Conservation (phyloP, 2,888 invertebrate genomes). For the Ormyrus nitidulus region DNA sequence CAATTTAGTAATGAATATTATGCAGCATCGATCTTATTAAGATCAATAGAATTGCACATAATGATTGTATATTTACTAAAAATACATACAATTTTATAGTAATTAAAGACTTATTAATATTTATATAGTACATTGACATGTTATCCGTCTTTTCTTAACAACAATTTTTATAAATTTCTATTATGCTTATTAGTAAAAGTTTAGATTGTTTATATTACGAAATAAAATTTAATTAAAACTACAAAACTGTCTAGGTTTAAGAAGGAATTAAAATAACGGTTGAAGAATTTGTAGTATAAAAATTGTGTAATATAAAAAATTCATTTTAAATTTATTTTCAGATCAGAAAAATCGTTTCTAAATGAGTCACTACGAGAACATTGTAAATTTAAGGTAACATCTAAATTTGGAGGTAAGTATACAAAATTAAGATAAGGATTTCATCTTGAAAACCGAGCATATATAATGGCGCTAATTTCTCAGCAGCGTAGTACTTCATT, state of each 20-base stretch:
- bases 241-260: too few relatives aligned
- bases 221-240: too few relatives aligned
- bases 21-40: too few relatives aligned
- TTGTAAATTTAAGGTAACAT: conserved; percentile 57
- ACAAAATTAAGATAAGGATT: conserved; percentile 35
- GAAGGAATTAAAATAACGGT: too few relatives aligned
- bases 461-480: conserved; percentile 26
- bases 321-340: background rate
- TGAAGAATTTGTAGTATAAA: background rate
- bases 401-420: conserved; percentile 29
- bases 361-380: conserved; percentile 59
- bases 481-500: background rate
- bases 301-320: background rate
- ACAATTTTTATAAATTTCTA: too few relatives aligned
- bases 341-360: background rate
- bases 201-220: too few relatives aligned
- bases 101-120: background rate
- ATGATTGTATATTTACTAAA: background rate
- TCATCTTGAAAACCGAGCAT: conserved; percentile 10
- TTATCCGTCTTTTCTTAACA: too few relatives aligned
- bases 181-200: too few relatives aligned
- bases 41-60: too few relatives aligned
- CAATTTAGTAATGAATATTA: background rate
- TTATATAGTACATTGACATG: background rate
- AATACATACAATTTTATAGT: background rate